phyloP scores from a whole-genome alignment of 2,113 vertebrate genomes.

The Lichenostomus cassidix region DNA sequence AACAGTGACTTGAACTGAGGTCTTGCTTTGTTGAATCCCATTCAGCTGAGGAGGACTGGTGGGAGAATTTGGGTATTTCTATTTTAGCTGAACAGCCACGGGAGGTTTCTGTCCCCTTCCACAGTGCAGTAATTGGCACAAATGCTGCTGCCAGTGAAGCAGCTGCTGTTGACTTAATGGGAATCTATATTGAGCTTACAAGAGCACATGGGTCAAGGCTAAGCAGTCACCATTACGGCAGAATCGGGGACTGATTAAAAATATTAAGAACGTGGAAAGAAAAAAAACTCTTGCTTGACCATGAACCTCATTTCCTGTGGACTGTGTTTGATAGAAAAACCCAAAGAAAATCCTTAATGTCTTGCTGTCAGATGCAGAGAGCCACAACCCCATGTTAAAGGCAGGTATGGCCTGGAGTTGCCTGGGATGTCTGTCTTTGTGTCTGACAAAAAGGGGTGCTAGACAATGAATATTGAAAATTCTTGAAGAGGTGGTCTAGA shows the following conservation, averaged over 20 bases:
- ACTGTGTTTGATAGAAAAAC: not conserved
- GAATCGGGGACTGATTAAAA: not conserved
- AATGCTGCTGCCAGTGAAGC: not conserved
- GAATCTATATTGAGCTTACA: not conserved
- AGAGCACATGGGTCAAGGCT: not conserved
- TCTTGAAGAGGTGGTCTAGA: not conserved
- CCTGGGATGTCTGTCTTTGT: not conserved
- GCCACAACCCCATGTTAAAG: not conserved
- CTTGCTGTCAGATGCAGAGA: not conserved
- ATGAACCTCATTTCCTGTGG: not conserved
- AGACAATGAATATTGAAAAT: not conserved
- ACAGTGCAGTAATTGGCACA: not conserved
- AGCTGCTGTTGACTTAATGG: not conserved
- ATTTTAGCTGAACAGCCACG: not conserved
- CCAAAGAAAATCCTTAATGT: not conserved
- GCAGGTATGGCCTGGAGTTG: not conserved
- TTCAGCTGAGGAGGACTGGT: not conserved
- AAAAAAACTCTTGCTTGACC: not conserved
- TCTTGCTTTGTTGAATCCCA: not conserved
- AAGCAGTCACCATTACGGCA: not conserved
- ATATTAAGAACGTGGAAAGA: not conserved
- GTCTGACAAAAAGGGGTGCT: not conserved
- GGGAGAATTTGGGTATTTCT: not conserved
- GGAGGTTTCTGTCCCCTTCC: not conserved
- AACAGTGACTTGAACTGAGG: not conserved